phyloP scores from a whole-genome alignment of 2,888 invertebrate genomes.

The Anagyrus pseudococci region DNA sequence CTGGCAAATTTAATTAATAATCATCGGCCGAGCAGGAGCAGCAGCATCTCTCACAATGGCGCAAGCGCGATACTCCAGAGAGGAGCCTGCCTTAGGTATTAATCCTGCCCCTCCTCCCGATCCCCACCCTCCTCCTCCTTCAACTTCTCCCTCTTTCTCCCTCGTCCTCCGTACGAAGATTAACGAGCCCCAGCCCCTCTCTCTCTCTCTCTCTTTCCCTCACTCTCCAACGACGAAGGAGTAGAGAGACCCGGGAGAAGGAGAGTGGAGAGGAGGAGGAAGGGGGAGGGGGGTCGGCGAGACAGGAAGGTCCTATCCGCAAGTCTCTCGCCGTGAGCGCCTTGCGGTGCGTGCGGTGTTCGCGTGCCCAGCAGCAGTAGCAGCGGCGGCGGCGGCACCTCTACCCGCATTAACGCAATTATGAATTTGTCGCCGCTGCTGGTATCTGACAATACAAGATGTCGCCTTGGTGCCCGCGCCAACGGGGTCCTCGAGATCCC shows the following conservation, averaged over 20 bases:
- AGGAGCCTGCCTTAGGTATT: too few species aligned
- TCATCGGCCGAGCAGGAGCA: slow-evolving; percentile 47
- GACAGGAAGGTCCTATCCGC: slow-evolving; percentile 46
- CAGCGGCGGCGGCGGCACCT: neutral
- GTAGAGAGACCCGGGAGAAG: too few species aligned
- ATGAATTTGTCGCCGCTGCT: slow-evolving; percentile 58
- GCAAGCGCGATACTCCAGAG: slow-evolving; percentile 44
- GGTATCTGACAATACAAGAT: slow-evolving; percentile 62
- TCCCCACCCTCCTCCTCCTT: too few species aligned
- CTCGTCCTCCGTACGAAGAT: slow-evolving; percentile 50
- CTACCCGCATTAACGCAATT: slow-evolving; percentile 58
- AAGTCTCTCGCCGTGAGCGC: slow-evolving; percentile 45
- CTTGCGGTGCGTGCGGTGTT: slow-evolving; percentile 56
- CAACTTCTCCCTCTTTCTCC: too few species aligned
- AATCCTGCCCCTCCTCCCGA: neutral
- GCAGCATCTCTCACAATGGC: slow-evolving; percentile 47
- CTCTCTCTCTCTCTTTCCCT: neutral
- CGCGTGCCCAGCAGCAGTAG: neutral
- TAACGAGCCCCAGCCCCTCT: slow-evolving; percentile 49
- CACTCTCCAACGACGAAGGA: slow-evolving; percentile 14
- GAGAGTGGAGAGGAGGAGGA: too few species aligned
- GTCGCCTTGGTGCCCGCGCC: slow-evolving; percentile 49
- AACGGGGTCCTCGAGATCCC: neutral
- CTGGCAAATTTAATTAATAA: slow-evolving; percentile 53
- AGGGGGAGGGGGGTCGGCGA: slow-evolving; percentile 27